Percentiles rank a stretch among this genome's conserved stretches.
Evolutionary conservation across 2,797 vertebrate genomes (phyloP).

Genomic region (Etheostoma perlongum): DNA sequence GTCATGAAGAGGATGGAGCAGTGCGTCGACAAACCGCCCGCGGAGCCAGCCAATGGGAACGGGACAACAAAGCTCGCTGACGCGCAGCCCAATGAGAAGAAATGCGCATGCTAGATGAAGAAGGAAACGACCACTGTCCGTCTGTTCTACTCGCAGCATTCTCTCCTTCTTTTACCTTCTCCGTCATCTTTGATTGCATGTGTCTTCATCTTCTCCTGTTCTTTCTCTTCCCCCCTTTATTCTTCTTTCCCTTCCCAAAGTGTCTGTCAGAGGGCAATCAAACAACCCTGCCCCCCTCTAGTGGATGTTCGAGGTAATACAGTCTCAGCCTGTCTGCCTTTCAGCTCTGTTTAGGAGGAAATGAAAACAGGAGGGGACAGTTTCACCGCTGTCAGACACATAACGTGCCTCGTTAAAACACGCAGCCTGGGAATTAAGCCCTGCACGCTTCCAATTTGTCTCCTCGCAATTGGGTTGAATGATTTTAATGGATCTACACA

Average conservation of each 20-base stretch:
- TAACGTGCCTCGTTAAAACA: slow-evolving; percentile 60
- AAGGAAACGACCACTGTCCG: slow-evolving; percentile 41
- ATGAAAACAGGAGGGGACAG: slow-evolving; percentile 35
- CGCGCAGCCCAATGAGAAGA: slow-evolving; percentile 83
- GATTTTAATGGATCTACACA: slow-evolving; percentile 15
- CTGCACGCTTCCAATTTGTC: slow-evolving; percentile 19
- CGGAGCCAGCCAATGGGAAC: slow-evolving; percentile 86
- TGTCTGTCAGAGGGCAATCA: slow-evolving; percentile 19
- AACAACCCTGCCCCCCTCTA: slow-evolving; percentile 53
- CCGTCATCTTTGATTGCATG: slow-evolving; percentile 54
- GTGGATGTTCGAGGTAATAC: slow-evolving; percentile 57
- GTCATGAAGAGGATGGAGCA: slow-evolving; percentile 99
- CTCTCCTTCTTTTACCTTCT: slow-evolving; percentile 21
- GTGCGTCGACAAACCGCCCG: slow-evolving; percentile 91
- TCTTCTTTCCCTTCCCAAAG: background rate
- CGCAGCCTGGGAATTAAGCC: slow-evolving; percentile 47
- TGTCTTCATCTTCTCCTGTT: slow-evolving; percentile 30
- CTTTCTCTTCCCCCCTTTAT: background rate
- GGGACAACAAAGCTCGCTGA: slow-evolving; percentile 86
- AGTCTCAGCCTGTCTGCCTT: slow-evolving; percentile 33
- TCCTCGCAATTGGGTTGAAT: slow-evolving; percentile 12
- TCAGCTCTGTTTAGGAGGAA: slow-evolving; percentile 24
- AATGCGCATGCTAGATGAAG: slow-evolving; percentile 90
- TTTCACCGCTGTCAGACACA: slow-evolving; percentile 50
- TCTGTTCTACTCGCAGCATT: slow-evolving; percentile 23